phyloP scores from a whole-genome alignment of 2,797 vertebrate genomes.

The Corythornis leucogaster region DNA sequence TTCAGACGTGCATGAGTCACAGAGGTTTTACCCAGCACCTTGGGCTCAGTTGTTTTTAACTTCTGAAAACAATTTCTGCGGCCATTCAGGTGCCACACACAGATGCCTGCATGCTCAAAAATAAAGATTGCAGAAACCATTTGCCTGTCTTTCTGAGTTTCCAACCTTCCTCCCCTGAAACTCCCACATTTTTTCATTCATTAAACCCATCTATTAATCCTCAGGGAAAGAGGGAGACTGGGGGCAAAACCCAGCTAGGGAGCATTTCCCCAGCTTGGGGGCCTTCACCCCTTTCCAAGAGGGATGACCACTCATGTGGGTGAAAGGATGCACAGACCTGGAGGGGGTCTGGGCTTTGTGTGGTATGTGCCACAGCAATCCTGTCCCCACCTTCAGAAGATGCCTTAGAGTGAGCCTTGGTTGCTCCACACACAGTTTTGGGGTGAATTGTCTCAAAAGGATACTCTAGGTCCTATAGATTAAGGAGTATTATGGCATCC shows the following conservation, averaged over 20 bases:
- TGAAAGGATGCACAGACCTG: background rate
- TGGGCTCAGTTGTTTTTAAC: background rate
- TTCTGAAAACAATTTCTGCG: slow-evolving; percentile 36
- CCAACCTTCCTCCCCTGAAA: background rate
- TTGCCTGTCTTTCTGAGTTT: background rate
- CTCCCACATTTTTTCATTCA: background rate
- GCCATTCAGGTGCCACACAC: background rate
- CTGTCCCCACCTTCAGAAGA: background rate
- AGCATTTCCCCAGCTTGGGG: background rate
- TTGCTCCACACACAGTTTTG: background rate
- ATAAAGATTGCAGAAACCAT: background rate
- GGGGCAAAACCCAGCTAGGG: background rate
- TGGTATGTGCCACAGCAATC: background rate
- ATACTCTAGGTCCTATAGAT: background rate
- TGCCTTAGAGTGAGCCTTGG: background rate
- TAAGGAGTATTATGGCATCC: background rate
- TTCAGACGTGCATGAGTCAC: slow-evolving; percentile 20
- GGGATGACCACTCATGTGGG: rapidly evolving
- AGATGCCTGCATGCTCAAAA: background rate
- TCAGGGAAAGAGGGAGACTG: background rate
- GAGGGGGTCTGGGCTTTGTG: background rate
- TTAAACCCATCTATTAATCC: background rate
- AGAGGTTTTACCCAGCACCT: background rate
- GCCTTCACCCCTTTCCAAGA: background rate
- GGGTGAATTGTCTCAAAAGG: background rate